Evolutionary conservation across 2,888 invertebrate species (phyloP), one percentile per base, ranked within the genome.

Genomic region (Leucania comma): DNA sequence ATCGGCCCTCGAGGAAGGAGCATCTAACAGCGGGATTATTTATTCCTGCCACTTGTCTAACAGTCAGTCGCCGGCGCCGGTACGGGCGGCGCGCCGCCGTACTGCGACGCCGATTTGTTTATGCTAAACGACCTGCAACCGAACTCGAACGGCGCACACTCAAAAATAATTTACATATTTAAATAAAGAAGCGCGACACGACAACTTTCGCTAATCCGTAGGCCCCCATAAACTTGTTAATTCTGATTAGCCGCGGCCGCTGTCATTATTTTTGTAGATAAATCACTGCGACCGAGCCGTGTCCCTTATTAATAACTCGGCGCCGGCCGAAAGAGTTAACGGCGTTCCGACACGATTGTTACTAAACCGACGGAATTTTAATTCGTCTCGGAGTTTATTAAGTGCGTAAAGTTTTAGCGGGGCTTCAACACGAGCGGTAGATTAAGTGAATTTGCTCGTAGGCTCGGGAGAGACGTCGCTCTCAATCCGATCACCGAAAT

Each of bases 331-430:
- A 93, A 92, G 93, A 93, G 93, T 91, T 93, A 92, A 92, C 92
- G 89, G 92, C 91, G 91, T 92, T 93, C 93, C 91, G 81, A 93
- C 94, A 93, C 91, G 94, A 93, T 93, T 94, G 93, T 93, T 93
- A 91, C 93, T 92, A 93, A 94, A 92, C 95, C 93, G 91, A 91
- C 90, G 94, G 94, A 94, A 95, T 95, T 95, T 95, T 95, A 95
- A 95, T 95, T 94, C 93, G 91, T 90, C 92, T 90, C 88, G 83
- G 92, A 93, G 94, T 95, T 95, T 94, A 95, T 95, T 95, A 95
- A 95, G 95, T 94, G 95, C 94, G 95, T 95, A 94, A 95, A 95
- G 93, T 95, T 95, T 94, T 90, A 92, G 92, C 91, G 89, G 89
- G 88, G 90, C 87, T 87, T 88, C 89, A 89, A 88, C 90, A 89